A percentile compares a stretch with the other conserved stretches of the same genome.
Conservation (phyloP, 2,888 invertebrate species). For the Rhorus exstirpatorius region DNA sequence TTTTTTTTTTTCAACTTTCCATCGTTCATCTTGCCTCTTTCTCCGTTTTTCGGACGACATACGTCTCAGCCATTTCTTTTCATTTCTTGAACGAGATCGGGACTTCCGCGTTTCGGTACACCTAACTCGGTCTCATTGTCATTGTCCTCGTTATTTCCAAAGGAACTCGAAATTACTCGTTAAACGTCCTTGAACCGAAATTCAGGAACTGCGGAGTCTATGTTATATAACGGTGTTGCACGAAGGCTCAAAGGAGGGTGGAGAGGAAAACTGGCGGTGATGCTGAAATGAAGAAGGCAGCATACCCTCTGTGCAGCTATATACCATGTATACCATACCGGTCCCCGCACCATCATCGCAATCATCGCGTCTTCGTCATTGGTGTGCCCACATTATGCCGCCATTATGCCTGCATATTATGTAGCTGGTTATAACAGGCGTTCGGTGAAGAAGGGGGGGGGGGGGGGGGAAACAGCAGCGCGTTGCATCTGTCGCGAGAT, state of each 20-base stretch:
- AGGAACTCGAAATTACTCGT: constrained; percentile 44
- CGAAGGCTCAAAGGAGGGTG: background rate
- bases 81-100: background rate
- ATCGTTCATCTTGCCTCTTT: constrained; percentile 19
- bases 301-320: constrained; percentile 21
- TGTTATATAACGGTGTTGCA: constrained; percentile 32
- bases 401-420: constrained; percentile 70
- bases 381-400: constrained; percentile 64
- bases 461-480: constrained; percentile 59
- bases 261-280: constrained; percentile 18
- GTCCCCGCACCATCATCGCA: constrained; percentile 17
- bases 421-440: constrained; percentile 66
- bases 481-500: constrained; percentile 70
- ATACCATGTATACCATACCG: background rate
- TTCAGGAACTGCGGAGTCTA: constrained; percentile 5
- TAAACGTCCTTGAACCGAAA: constrained; percentile 34
- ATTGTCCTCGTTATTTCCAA: constrained; percentile 57
- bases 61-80: constrained; percentile 18
- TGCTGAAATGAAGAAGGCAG: constrained; percentile 15
- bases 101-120: constrained; percentile 65
- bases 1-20: no score
- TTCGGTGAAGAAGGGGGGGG: constrained; percentile 29
- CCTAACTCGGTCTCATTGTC: constrained; percentile 30
- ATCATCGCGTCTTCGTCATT: constrained; percentile 51
- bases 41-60: constrained; percentile 40